Evolutionary conservation across 2,888 invertebrate species (phyloP).

Genomic region (Dendrolimus pini): DNA sequence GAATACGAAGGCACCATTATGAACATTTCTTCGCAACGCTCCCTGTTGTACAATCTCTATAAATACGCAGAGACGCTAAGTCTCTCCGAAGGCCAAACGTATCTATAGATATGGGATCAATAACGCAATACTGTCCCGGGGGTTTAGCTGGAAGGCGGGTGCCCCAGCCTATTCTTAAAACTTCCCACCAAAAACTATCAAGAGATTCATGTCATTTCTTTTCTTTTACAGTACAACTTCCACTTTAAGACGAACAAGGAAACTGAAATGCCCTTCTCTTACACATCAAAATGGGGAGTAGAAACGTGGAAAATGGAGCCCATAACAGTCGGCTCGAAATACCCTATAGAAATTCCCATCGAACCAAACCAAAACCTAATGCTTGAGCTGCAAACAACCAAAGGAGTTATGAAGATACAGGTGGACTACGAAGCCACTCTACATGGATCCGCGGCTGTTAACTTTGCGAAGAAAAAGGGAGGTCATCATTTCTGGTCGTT

Average conservation of each 20-base stretch:
- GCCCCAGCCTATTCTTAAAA: too few species aligned
- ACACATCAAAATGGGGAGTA: constrained; percentile 4
- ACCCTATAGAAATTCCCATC: constrained; percentile 6
- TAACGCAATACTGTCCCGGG: too few species aligned
- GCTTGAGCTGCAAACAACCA: constrained; percentile 8
- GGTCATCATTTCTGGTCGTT: constrained; percentile 22
- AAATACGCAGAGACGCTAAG: too few species aligned
- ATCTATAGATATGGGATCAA: too few species aligned
- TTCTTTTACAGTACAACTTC: background rate
- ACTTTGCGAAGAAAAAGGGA: constrained; percentile 10
- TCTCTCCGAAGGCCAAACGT: too few species aligned
- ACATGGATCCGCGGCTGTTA: constrained; percentile 15
- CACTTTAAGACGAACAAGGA: background rate
- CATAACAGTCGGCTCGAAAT: constrained; percentile 4
- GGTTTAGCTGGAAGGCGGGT: too few species aligned
- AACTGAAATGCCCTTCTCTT: constrained; percentile 7
- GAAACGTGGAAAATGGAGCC: constrained; percentile 3
- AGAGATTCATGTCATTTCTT: too few species aligned
- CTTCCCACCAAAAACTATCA: too few species aligned
- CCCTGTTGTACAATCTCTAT: too few species aligned
- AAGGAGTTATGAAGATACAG: constrained; percentile 9
- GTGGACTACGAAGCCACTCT: constrained; percentile 17
- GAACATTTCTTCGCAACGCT: too few species aligned
- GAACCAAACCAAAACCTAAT: constrained; percentile 4
- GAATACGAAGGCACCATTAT: too few species aligned